Percentiles rank a stretch among this genome's conserved stretches.
Evolutionary conservation across 2,888 invertebrate genomes (phyloP).

Genomic region (Drosophila emarginata): DNA sequence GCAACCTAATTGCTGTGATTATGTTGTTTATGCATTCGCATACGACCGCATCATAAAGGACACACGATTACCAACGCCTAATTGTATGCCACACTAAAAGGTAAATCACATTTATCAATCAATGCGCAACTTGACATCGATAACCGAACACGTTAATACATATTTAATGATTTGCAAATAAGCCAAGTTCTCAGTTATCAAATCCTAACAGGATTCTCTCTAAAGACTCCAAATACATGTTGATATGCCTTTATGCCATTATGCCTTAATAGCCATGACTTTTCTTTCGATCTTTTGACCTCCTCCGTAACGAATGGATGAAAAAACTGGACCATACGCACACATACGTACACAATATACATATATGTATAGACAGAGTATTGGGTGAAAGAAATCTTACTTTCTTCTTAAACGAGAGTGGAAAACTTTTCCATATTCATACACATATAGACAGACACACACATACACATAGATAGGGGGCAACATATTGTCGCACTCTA

Average conservation of each 20-base stretch:
- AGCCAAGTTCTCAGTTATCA: conserved; percentile 5
- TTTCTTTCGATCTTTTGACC: conserved; percentile 45
- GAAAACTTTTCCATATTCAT: conserved; percentile 49
- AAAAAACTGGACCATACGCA: conserved; percentile 36
- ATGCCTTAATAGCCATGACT: conserved; percentile 56
- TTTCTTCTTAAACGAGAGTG: conserved; percentile 54
- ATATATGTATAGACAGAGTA: conserved; percentile 8
- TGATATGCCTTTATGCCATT: background rate
- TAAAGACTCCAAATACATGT: background rate
- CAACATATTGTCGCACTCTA: conserved; percentile 76
- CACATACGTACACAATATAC: background rate
- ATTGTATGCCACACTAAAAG: conserved; percentile 49
- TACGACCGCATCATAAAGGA: background rate
- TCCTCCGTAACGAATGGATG: background rate
- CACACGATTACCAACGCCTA: conserved; percentile 42
- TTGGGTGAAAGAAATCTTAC: conserved; percentile 48
- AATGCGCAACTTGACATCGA: conserved; percentile 16
- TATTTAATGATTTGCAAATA: background rate
- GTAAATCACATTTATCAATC: conserved; percentile 70
- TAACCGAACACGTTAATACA: background rate
- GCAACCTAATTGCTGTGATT: conserved; percentile 68
- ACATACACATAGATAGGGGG: conserved; percentile 33
- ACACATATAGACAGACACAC: conserved; percentile 19
- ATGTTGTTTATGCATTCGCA: conserved; percentile 61
- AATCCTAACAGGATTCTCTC: background rate